These are phyloP conservation scores for Bothrops jararaca DNA, from an alignment of 2,113 vertebrate species.

Conservation along the genomic window DNA sequence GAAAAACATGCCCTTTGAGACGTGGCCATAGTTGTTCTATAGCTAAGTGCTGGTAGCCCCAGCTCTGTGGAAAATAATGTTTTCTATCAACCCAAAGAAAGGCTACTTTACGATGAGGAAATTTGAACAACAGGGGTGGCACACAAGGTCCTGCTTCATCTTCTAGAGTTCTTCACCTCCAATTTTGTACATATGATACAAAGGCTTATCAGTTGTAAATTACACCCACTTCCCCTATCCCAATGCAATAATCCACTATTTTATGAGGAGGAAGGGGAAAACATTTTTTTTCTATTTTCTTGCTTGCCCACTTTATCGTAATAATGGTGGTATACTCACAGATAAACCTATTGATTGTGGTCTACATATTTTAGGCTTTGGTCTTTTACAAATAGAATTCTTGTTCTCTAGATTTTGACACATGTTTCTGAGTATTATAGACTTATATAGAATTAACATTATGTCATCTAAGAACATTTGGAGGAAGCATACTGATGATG, in stretches of 20 bases:
- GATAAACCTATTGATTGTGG: neutral
- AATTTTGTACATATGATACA: neutral
- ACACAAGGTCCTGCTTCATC: neutral
- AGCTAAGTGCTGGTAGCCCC: neutral
- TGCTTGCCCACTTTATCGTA: neutral
- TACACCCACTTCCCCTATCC: neutral
- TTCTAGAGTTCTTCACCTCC: neutral
- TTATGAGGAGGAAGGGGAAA: neutral
- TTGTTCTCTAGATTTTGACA: neutral
- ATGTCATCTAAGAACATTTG: neutral
- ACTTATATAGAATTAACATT: neutral
- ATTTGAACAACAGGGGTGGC: neutral
- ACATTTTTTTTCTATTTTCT: neutral
- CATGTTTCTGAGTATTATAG: neutral
- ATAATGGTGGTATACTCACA: neutral
- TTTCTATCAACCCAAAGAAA: neutral
- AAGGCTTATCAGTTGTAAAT: neutral
- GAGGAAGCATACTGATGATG: neutral
- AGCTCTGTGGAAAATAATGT: neutral
- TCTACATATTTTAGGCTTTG: neutral
- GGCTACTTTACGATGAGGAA: neutral
- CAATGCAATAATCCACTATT: neutral
- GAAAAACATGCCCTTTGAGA: neutral
- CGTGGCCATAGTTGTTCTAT: neutral
- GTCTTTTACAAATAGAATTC: neutral